Percentiles rank a stretch among this genome's conserved stretches.
Evolutionary conservation across 2,888 invertebrate genomes (phyloP).

Genomic region (Aphelenchoides bicaudatus): DNA sequence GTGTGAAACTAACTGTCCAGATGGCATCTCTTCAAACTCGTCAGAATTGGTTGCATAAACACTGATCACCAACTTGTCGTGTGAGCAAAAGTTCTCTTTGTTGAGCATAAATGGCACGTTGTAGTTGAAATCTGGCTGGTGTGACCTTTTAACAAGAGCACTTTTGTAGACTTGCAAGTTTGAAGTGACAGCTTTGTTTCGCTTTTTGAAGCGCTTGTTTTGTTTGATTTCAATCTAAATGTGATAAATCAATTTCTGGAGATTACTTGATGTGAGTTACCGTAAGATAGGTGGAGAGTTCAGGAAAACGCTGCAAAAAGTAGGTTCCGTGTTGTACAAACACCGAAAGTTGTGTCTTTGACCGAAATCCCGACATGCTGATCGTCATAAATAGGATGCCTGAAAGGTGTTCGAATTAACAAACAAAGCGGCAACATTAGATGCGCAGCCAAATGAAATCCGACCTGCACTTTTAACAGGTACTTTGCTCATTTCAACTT

Average conservation of each 20-base stretch:
- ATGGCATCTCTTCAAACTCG: neutral
- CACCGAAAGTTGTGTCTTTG: neutral
- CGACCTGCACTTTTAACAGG: no score
- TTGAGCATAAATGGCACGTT: neutral
- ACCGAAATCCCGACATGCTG: neutral
- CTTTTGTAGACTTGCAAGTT: neutral
- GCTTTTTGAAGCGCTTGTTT: neutral
- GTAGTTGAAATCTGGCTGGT: conserved; percentile 1
- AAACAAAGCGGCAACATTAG: no score
- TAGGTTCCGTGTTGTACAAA: neutral
- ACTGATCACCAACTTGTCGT: neutral
- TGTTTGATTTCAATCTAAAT: neutral
- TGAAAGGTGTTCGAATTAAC: no score
- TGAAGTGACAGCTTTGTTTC: no score
- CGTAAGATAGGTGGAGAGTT: conserved; percentile 4
- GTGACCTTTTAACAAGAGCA: neutral
- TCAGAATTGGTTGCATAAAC: no score
- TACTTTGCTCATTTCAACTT: no score
- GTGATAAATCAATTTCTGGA: no score
- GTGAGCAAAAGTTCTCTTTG: neutral
- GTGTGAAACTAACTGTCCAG: neutral
- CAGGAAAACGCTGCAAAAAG: neutral
- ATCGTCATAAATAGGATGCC: conserved; percentile 10
- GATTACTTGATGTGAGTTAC: no score
- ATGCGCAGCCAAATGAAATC: no score